Evolutionary conservation across 2,888 invertebrate genomes (phyloP).

Genomic region (Agriopis leucophaearia): DNA sequence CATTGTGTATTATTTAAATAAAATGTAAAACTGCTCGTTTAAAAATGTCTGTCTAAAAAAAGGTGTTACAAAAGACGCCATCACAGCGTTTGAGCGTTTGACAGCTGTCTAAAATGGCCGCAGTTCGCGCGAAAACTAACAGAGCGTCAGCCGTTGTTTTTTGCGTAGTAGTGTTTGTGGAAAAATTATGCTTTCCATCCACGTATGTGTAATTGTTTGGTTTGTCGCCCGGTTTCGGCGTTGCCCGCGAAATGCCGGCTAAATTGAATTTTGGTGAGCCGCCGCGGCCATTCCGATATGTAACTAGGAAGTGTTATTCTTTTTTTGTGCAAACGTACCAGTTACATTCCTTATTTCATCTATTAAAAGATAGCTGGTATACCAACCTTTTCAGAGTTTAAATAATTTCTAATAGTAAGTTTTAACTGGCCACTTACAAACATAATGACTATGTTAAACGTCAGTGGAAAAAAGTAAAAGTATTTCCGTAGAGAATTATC

Average conservation of each 20-base stretch:
- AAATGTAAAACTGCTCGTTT: slow-evolving; percentile 52
- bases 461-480: slow-evolving; percentile 21
- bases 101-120: slow-evolving; percentile 83
- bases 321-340: slow-evolving; percentile 45
- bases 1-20: slow-evolving; percentile 75
- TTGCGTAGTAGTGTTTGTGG: slow-evolving; percentile 70
- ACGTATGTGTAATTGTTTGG: slow-evolving; percentile 85
- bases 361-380: slow-evolving; percentile 5
- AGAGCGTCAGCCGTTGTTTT: slow-evolving; percentile 70
- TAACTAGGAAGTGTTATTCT: slow-evolving; percentile 56
- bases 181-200: slow-evolving; percentile 82
- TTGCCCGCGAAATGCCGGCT: slow-evolving; percentile 65
- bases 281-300: slow-evolving; percentile 66
- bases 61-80: slow-evolving; percentile 74
- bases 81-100: slow-evolving; percentile 66
- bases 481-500: slow-evolving; percentile 37
- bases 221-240: slow-evolving; percentile 72
- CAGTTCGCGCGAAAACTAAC: slow-evolving; percentile 81
- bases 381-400: neutral
- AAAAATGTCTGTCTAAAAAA: slow-evolving; percentile 42
- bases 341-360: slow-evolving; percentile 44
- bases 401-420: neutral
- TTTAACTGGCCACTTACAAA: slow-evolving; percentile 22
- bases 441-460: slow-evolving; percentile 19
- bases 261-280: slow-evolving; percentile 82